These are phyloP conservation scores for Drosophila formosana DNA, from an alignment of 2,888 invertebrate genomes.

Conservation along the genomic window DNA sequence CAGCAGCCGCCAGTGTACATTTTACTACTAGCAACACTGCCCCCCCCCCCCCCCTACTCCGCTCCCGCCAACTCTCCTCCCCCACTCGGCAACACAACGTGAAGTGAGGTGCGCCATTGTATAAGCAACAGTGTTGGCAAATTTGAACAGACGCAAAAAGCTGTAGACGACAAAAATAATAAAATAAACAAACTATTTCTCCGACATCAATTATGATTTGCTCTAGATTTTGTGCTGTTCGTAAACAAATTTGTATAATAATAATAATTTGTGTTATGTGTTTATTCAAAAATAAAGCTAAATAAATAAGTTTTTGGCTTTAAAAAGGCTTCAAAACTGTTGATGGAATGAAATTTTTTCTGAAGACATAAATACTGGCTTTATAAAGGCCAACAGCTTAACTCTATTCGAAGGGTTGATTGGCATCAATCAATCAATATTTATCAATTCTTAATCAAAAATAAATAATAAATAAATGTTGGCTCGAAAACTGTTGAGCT, in stretches of 20 bases:
- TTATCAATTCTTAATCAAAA: too few relatives aligned
- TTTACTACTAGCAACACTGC: conserved; percentile 22
- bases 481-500: too few relatives aligned
- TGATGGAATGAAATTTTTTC: too few relatives aligned
- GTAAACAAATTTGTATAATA: neutral
- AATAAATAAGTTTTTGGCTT: too few relatives aligned
- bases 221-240: neutral
- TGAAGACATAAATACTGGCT: too few relatives aligned
- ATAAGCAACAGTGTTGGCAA: conserved; percentile 53
- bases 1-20: conserved; percentile 26
- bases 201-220: neutral
- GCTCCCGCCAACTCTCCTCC: neutral
- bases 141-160: neutral
- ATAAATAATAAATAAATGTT: too few relatives aligned
- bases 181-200: conserved; percentile 1
- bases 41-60: conserved; percentile 2
- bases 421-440: too few relatives aligned
- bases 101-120: conserved; percentile 56
- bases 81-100: conserved; percentile 4
- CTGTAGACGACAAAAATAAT: neutral
- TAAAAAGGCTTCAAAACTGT: too few relatives aligned
- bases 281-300: too few relatives aligned
- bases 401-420: too few relatives aligned
- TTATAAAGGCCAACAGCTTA: too few relatives aligned
- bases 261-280: too few relatives aligned